Base-by-base conservation (phyloP, 2,113 vertebrate genomes). In the Corvus cornix region DNA sequence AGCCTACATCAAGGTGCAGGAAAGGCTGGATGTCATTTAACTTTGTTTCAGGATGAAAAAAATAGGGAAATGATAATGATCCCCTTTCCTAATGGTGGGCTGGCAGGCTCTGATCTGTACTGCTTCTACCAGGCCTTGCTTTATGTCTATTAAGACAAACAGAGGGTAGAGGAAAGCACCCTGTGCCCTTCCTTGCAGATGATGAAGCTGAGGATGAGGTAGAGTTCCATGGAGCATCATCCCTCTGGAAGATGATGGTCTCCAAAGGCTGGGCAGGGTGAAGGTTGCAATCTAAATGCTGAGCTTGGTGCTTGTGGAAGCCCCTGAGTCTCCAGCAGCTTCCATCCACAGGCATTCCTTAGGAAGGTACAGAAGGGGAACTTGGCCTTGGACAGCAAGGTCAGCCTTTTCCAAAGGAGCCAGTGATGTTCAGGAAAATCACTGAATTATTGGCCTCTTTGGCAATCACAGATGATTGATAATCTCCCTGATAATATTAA, bases 381-480 rank as follows among this genome's bases (percentile, higher is more conserved):
- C 37, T 66, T 90, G 93, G 70, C 89, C 89, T 96, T 89, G 72
- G 15, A 39, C 16, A 41, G 26, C 53, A 70, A 93, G 82, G 92
- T 51, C 67, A 67, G 35, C 31, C n/a, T 87, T 84, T 91, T 86
- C 81, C 89, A 88, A 94, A 95, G 82, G 53, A 92, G 94, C 69
- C 84, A 76, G 82, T 74, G 89, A 95, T 37, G 86, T 95, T 94
- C 90, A 92, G 76, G 76, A 88, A 84, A 81, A 92, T 41, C 37
- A 28, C 60, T 81, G 90, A 88, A 89, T 72, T 92, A 59, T 58
- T 69, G 83, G 83, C 84, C 68, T 59, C 75, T 95, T 97, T 87
- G 94, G 74, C 56, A 85, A 95, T 67, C 52, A 37, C 52, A 70
- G 55, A 90, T 63, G 64, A 87, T 79, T 46, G 77, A 85, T 83